Evolutionary conservation across 23 tunicate genomes (phyloP), one percentile per base, ranked within the genome.

Genomic region (Styela clava): DNA sequence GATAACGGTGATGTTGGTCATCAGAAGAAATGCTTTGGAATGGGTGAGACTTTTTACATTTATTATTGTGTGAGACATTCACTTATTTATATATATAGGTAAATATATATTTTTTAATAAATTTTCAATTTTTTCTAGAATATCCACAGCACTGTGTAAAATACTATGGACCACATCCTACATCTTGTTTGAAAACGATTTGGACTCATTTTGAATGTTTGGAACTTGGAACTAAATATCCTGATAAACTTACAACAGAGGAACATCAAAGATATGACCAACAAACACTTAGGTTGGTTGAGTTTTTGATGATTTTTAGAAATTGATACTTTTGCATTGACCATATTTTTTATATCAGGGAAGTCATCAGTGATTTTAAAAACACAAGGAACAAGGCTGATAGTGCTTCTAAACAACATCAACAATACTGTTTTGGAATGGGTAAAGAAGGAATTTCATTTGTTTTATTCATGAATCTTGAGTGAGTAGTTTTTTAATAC

Each of bases 11-110:
- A 74, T 74, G 33, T 69, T 34, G 37, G 20, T 5, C 63, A 51
- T 74, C 80, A 74, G 35, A 34, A 16, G 80, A 74, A 74, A 51
- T 74, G 80, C n/a, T 74, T 36, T 74, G 80, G 80, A 51, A 74
- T 74, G 80, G 80, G 80, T 74, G 7, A 12, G 63, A 24, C 30
- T 65, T 9, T 44, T 44, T 12, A 44, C 35, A 18, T 27, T 65
- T 18, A 5, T 65, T 65, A 9, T 9, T 7, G 18, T 27, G 9
- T 65, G 9, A 37, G 29, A 2, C 7, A n/a, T n/a, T n/a, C n/a
- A n/a, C n/a, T n/a, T n/a, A n/a, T n/a, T n/a, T n/a, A n/a, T n/a
- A n/a, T n/a, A n/a, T n/a, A n/a, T n/a, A n/a, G n/a, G n/a, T n/a
- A n/a, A n/a, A n/a, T n/a, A n/a, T n/a, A n/a, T n/a, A n/a, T n/a